Evolutionary conservation across 37 sponge, comb jelly and placozoan genomes (phyloP).

Genomic region (Ephydatia muelleri): DNA sequence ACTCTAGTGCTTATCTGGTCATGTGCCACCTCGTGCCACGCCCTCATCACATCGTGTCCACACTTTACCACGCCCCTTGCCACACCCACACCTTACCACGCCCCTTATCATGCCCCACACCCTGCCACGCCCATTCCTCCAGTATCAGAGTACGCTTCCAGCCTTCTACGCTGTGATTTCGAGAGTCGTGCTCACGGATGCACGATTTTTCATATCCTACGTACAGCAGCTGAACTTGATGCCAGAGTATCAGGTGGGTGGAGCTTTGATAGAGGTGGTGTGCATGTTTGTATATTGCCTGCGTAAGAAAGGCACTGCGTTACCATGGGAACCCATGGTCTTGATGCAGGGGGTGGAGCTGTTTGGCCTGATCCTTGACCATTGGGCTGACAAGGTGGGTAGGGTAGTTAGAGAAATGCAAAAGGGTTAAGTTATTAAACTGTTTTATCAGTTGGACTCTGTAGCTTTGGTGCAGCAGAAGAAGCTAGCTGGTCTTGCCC

Average conservation of each 20-base stretch:
- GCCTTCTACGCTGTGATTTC: slow-evolving; percentile 45
- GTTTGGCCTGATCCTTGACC: slow-evolving; percentile 56
- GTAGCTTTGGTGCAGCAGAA: slow-evolving; percentile 40
- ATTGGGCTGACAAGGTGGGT: slow-evolving; percentile 46
- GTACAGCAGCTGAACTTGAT: slow-evolving; percentile 39
- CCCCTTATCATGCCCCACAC: background rate
- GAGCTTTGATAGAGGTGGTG: background rate
- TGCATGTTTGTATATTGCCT: background rate
- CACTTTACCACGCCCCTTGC: background rate
- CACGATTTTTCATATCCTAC: slow-evolving; percentile 48
- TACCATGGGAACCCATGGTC: no score
- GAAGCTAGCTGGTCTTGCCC: slow-evolving; percentile 81
- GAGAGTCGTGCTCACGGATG: slow-evolving; percentile 42
- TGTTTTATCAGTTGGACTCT: slow-evolving; percentile 39
- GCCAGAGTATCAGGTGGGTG: slow-evolving; percentile 29
- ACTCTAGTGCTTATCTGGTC: background rate
- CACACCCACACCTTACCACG: background rate
- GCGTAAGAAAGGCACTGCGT: no score
- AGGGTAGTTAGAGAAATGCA: background rate
- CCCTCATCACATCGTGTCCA: background rate
- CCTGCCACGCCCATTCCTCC: background rate
- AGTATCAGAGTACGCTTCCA: slow-evolving; percentile 51
- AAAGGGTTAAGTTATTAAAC: background rate
- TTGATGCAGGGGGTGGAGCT: slow-evolving; percentile 43
- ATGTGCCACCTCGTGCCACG: background rate